These are phyloP conservation scores for Sarcophaga caerulescens DNA, from an alignment of 2,888 invertebrate genomes.

Conservation along the genomic window DNA sequence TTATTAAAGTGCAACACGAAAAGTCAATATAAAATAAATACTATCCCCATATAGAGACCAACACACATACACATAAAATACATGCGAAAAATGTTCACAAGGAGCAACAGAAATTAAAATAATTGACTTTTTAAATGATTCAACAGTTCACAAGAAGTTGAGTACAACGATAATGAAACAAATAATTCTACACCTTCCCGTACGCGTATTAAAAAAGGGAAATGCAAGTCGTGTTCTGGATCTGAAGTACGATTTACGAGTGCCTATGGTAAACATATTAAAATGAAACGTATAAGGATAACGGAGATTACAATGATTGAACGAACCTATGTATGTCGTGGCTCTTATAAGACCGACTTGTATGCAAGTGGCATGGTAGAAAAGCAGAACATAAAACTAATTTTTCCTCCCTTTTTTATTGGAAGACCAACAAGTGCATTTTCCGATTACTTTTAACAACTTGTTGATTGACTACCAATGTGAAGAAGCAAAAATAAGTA, in stretches of 20 bases:
- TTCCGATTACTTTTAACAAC: slow-evolving; percentile 12
- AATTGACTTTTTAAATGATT: slow-evolving; percentile 40
- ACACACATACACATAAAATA: not conserved
- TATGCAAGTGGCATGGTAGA: not conserved
- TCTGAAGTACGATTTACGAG: too few species aligned
- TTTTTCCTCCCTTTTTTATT: not conserved
- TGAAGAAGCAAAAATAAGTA: not conserved
- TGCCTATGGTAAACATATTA: too few species aligned
- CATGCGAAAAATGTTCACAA: not conserved
- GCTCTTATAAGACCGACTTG: too few species aligned
- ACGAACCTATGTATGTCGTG: not conserved
- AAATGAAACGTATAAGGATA: too few species aligned
- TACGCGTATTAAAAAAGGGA: too few species aligned
- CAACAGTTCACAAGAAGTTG: slow-evolving; percentile 1
- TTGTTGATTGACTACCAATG: slow-evolving; percentile 32
- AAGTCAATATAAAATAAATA: slow-evolving; percentile 36
- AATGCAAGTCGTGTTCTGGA: too few species aligned
- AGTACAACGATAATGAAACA: not conserved
- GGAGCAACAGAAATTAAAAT: slow-evolving; percentile 14
- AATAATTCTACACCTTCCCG: too few species aligned
- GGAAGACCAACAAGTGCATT: slow-evolving; percentile 9
- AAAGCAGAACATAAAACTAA: not conserved
- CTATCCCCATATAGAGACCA: too few species aligned
- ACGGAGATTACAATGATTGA: not conserved
- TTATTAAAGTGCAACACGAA: slow-evolving; percentile 36